These are phyloP conservation scores for Echinops telfairi DNA, from an alignment of 2,113 vertebrate genomes.

Conservation along the genomic window DNA sequence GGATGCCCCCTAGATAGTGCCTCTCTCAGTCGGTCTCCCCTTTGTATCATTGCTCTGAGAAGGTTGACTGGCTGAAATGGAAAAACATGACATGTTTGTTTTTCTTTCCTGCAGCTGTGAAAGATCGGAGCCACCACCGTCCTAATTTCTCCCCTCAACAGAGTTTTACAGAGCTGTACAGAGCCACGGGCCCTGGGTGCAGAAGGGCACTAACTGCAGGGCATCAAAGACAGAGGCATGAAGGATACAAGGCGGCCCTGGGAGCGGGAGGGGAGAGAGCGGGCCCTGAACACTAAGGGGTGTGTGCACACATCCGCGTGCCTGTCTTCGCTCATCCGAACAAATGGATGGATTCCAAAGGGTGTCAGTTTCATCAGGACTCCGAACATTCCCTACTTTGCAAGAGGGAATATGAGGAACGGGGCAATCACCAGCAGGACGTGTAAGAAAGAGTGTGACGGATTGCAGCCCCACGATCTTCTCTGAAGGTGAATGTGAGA, in stretches of 20 bases:
- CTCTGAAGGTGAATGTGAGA: neutral
- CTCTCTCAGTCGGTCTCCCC: fast-evolving
- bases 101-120: neutral
- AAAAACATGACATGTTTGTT: neutral
- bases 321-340: no score
- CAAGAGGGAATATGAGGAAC: neutral
- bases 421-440: neutral
- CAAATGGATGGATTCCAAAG: neutral
- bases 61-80: neutral
- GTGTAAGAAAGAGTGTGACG: neutral
- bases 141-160: neutral
- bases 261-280: neutral
- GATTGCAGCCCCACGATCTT: neutral
- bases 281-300: neutral
- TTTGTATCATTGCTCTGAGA: neutral
- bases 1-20: slow-evolving; percentile 6
- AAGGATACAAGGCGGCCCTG: neutral
- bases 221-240: neutral
- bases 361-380: neutral
- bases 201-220: neutral
- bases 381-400: no score
- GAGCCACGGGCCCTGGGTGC: neutral
- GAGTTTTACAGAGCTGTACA: neutral
- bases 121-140: neutral
- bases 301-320: neutral